These are phyloP conservation scores for Chamaea fasciata DNA, from an alignment of 2,113 vertebrate species.

Conservation along the genomic window DNA sequence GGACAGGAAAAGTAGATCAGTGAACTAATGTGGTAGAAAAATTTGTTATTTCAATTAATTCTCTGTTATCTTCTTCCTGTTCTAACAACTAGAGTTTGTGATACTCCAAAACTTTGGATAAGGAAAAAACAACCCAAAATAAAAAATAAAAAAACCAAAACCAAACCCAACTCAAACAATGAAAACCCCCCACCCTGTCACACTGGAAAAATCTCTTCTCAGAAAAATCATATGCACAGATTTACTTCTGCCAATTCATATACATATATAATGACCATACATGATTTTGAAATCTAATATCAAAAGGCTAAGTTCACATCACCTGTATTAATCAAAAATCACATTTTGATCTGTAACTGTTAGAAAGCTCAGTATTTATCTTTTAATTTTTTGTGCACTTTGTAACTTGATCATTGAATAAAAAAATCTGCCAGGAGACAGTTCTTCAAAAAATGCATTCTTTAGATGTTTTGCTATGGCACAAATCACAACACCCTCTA, in stretches of 20 bases:
- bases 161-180: neutral
- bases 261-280: neutral
- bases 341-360: neutral
- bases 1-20: neutral
- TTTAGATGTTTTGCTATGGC: neutral
- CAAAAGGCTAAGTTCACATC: neutral
- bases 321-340: neutral
- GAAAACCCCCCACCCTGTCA: neutral
- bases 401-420: neutral
- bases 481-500: neutral
- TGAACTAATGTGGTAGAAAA: neutral
- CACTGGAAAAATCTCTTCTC: neutral
- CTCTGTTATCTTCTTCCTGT: neutral
- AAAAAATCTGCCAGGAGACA: neutral
- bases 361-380: neutral
- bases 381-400: neutral
- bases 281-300: neutral
- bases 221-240: neutral
- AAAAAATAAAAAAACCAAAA: neutral
- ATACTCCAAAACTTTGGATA: neutral
- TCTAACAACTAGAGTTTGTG: neutral
- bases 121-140: rapidly evolving
- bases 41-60: neutral
- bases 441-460: neutral
- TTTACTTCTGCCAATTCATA: neutral